Evolutionary conservation across 2,888 invertebrate genomes (phyloP).

Genomic region (Syrista parreyssii): DNA sequence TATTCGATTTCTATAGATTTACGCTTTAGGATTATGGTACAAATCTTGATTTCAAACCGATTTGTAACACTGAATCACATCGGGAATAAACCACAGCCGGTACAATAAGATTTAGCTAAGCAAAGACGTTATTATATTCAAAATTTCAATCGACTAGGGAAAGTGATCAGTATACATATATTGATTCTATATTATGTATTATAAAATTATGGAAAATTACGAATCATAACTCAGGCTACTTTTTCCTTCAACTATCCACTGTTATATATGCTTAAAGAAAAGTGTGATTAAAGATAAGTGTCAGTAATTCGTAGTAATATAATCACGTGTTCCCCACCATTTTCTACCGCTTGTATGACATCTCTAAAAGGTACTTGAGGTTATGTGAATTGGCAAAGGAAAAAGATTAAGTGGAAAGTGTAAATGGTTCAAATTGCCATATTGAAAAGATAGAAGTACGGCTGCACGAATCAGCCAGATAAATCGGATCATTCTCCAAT

Average conservation of each 20-base stretch:
- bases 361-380: not conserved
- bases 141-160: not conserved
- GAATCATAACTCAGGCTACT: not conserved
- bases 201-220: not conserved
- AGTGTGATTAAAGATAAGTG: not conserved
- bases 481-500: not conserved
- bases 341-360: not conserved
- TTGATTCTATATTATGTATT: not conserved
- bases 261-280: not conserved
- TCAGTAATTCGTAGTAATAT: not conserved
- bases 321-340: not conserved
- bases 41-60: too few relatives aligned
- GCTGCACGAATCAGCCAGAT: not conserved
- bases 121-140: not conserved
- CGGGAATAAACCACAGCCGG: not conserved
- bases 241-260: not conserved
- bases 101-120: not conserved
- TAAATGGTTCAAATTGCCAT: not conserved
- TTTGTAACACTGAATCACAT: not conserved
- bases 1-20: too few relatives aligned
- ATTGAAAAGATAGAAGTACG: not conserved
- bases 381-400: not conserved
- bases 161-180: not conserved
- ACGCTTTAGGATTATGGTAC: too few relatives aligned
- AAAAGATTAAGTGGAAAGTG: not conserved